A percentile compares a stretch with the other conserved stretches of the same genome.
phyloP scores from a whole-genome alignment of 2,797 vertebrate species.

The Sciurus vulgaris region DNA sequence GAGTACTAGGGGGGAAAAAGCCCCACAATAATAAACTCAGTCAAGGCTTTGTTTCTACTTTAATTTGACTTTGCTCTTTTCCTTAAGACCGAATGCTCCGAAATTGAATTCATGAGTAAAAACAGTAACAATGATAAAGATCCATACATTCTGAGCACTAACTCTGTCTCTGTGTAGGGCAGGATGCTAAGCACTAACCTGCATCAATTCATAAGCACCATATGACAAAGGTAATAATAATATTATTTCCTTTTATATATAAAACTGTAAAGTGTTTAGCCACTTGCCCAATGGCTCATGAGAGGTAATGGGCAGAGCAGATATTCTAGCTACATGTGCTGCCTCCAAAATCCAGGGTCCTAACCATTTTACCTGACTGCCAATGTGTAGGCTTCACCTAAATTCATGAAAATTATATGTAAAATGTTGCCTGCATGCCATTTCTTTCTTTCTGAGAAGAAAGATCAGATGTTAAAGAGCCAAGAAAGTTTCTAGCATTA shows the following conservation, averaged over 20 bases:
- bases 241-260: background rate
- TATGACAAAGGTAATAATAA: background rate
- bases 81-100: background rate
- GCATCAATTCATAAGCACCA: background rate
- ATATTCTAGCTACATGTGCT: background rate
- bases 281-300: background rate
- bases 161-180: background rate
- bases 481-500: background rate
- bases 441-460: background rate
- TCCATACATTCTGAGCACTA: background rate
- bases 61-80: background rate
- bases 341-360: background rate
- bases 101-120: constrained; percentile 29
- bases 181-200: background rate
- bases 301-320: background rate
- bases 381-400: background rate
- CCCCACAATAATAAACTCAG: background rate
- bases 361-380: background rate
- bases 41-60: background rate
- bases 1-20: background rate
- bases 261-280: background rate
- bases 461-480: background rate
- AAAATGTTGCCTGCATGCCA: background rate
- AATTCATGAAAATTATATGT: background rate
- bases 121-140: background rate